phyloP scores from a whole-genome alignment of 2,888 invertebrate genomes.

The Athetis lepigone region DNA sequence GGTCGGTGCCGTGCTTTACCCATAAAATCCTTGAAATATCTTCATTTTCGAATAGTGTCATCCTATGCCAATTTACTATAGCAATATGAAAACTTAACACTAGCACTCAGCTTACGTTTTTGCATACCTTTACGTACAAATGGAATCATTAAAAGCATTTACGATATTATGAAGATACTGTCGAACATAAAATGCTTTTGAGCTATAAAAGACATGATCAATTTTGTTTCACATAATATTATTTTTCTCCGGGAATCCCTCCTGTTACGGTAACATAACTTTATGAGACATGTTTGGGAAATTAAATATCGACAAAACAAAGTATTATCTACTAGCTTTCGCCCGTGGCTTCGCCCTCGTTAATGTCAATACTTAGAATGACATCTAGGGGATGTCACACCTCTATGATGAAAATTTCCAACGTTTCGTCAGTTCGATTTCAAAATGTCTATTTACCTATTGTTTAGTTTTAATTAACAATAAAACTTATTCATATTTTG shows the following conservation, averaged over 20 bases:
- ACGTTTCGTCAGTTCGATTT: too few species aligned
- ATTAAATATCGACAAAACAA: too few species aligned
- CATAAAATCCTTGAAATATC: conserved; percentile 66
- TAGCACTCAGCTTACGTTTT: conserved; percentile 58
- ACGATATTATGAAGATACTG: conserved; percentile 47
- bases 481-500: too few species aligned
- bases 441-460: too few species aligned
- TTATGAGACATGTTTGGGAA: too few species aligned
- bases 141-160: conserved; percentile 65
- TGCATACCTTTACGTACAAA: conserved; percentile 63
- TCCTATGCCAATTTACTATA: conserved; percentile 59
- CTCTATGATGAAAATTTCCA: too few species aligned
- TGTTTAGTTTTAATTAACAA: too few species aligned
- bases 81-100: conserved; percentile 59
- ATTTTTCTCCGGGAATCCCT: not conserved
- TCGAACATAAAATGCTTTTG: conserved; percentile 21
- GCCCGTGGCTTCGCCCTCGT: too few species aligned
- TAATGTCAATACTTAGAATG: too few species aligned
- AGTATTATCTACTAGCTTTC: too few species aligned
- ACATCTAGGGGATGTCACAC: too few species aligned
- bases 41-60: conserved; percentile 55
- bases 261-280: too few species aligned
- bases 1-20: conserved; percentile 42
- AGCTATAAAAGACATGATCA: not conserved
- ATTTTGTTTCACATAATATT: not conserved